A percentile compares a stretch with the other conserved stretches of the same genome.
Conservation (phyloP, 2,888 invertebrate species). For the Drosophila affinis region DNA sequence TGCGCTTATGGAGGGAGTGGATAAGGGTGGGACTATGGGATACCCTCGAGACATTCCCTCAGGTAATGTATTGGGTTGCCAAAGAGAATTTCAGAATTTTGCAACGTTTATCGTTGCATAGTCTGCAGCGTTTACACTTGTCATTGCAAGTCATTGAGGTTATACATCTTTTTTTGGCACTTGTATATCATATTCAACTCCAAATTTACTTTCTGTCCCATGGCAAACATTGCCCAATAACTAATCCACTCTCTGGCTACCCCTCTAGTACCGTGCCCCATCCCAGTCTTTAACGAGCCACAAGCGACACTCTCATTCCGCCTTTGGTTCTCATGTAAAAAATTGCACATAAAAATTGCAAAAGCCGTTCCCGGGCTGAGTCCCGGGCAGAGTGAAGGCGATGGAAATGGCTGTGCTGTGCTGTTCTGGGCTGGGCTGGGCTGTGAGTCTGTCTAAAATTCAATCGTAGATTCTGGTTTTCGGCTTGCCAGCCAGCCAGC, state of each 20-base stretch:
- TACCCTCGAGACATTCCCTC: conserved; percentile 29
- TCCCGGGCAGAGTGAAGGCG: conserved; percentile 19
- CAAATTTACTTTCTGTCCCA: not conserved
- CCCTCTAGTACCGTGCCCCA: conserved; percentile 24
- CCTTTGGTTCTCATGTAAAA: conserved; percentile 44
- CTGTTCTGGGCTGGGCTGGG: conserved; percentile 6
- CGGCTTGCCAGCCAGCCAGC: conserved; percentile 18
- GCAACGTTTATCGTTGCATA: too few species aligned
- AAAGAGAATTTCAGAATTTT: not conserved
- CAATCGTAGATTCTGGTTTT: conserved; percentile 64
- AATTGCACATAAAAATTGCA: conserved; percentile 77
- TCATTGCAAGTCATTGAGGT: too few species aligned
- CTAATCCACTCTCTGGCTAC: conserved; percentile 29
- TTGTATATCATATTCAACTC: not conserved
- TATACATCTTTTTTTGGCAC: conserved; percentile 22
- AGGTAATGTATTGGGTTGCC: not conserved
- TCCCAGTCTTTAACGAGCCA: conserved; percentile 70
- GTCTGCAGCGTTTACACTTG: too few species aligned
- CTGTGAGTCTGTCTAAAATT: conserved; percentile 59
- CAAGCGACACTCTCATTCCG: conserved; percentile 56
- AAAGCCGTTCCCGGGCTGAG: conserved; percentile 43
- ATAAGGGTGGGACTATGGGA: conserved; percentile 3
- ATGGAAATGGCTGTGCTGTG: not conserved
- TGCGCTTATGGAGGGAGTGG: not conserved
- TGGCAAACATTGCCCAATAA: conserved; percentile 24